phyloP scores from a whole-genome alignment of 2,113 vertebrate species.

The Alethe diademata region DNA sequence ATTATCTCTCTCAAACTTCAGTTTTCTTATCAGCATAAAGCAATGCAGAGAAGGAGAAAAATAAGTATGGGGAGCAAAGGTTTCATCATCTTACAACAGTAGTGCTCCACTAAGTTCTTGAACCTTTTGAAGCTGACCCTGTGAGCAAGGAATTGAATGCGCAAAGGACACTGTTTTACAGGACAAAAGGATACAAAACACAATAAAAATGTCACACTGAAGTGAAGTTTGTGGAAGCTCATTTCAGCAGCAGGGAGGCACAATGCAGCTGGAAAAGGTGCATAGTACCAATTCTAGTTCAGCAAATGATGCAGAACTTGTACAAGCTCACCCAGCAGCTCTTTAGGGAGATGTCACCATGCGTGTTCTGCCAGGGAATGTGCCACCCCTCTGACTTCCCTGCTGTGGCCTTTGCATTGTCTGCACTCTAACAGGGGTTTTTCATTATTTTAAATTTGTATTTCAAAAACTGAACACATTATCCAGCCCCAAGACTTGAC shows the following conservation, averaged over 20 bases:
- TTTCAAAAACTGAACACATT: background rate
- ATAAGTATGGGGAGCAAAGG: background rate
- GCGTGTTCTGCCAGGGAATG: background rate
- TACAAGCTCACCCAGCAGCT: background rate
- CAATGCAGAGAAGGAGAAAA: background rate
- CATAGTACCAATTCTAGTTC: background rate
- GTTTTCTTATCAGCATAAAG: constrained; percentile 25
- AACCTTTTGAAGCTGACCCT: constrained; percentile 43
- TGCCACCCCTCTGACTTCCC: background rate
- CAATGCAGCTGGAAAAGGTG: background rate
- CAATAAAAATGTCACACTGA: constrained; percentile 42
- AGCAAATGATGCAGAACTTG: background rate
- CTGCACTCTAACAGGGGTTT: background rate
- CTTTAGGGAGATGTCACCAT: background rate
- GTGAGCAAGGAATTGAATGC: constrained; percentile 19
- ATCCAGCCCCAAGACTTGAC: background rate
- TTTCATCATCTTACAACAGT: background rate
- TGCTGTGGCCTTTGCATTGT: background rate
- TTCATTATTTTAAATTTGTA: background rate
- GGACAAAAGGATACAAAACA: constrained; percentile 23
- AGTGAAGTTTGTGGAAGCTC: constrained; percentile 1
- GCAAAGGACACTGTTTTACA: constrained; percentile 34
- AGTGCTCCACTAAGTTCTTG: background rate
- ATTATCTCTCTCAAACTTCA: background rate
- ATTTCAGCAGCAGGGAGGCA: constrained; percentile 13